A percentile compares a stretch with the other conserved stretches of the same genome.
Evolutionary conservation across 2,113 vertebrate species (phyloP).

Genomic region (Cepphus grylle): DNA sequence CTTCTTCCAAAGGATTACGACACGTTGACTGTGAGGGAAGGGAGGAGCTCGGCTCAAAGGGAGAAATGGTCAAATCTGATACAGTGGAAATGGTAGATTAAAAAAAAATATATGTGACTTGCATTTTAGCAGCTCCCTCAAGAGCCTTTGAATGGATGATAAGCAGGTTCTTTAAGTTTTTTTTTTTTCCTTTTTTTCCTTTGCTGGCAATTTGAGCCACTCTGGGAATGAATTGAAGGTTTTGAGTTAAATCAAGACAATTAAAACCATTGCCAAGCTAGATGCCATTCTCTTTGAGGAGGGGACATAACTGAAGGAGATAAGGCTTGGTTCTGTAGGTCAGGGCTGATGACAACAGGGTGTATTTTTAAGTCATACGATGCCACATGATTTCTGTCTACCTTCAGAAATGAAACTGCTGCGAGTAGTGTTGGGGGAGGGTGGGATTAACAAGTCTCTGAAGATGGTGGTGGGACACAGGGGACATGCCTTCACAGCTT

Average conservation of each 20-base stretch:
- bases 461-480: background rate
- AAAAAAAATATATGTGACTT: background rate
- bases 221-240: background rate
- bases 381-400: background rate
- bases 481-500: background rate
- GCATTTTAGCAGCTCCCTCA: background rate
- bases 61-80: background rate
- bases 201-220: background rate
- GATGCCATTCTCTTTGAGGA: background rate
- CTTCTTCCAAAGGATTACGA: background rate
- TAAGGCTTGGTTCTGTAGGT: background rate
- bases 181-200: accelerated
- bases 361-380: background rate
- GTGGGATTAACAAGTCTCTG: background rate
- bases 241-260: background rate
- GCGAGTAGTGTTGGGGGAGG: background rate
- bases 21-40: background rate
- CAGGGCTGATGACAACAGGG: background rate
- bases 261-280: background rate
- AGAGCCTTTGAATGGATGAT: background rate
- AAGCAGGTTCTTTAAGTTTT: background rate
- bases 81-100: background rate
- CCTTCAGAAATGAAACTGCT: background rate
- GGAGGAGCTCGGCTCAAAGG: background rate
- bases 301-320: background rate